A percentile compares a stretch with the other conserved stretches of the same genome.
These are phyloP conservation scores for Cenopis cana DNA, from an alignment of 2,888 invertebrate genomes.

Conservation along the genomic window DNA sequence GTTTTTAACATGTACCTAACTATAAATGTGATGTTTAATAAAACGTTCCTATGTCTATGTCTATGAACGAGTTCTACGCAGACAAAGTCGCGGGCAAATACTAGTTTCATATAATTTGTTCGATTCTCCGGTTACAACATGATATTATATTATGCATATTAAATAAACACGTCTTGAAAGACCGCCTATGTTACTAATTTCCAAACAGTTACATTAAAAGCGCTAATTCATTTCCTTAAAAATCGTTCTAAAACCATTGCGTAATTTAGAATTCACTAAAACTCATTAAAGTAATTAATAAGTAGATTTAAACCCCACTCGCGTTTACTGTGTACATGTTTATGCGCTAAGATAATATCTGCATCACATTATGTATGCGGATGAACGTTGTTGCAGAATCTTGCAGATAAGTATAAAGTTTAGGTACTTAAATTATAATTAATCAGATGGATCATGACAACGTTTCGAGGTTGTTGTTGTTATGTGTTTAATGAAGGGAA, in stretches of 20 bases:
- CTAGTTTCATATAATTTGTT: too few species aligned
- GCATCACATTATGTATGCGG: conserved; percentile 5
- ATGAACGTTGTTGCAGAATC: conserved; percentile 22
- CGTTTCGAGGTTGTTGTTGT: conserved; percentile 3
- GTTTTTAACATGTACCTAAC: too few species aligned
- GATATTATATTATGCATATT: too few species aligned
- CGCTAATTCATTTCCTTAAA: background rate
- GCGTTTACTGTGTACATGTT: background rate
- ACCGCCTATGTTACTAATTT: background rate
- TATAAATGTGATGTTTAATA: too few species aligned
- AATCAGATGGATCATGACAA: background rate
- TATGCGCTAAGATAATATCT: conserved; percentile 19
- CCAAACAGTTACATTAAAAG: background rate
- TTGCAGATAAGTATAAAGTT: conserved; percentile 20
- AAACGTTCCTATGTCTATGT: too few species aligned
- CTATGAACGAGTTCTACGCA: too few species aligned
- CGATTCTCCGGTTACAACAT: too few species aligned
- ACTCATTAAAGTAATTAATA: conserved; percentile 13
- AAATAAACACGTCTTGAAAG: background rate
- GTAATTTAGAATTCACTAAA: background rate
- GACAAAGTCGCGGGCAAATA: too few species aligned
- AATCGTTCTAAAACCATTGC: background rate
- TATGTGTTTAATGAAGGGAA: background rate
- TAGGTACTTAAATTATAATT: conserved; percentile 17
- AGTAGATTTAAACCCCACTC: conserved; percentile 15